Evolutionary conservation across 1,140 invertebrate species (phyloP).

Genomic region (Listronotus bonariensis): DNA sequence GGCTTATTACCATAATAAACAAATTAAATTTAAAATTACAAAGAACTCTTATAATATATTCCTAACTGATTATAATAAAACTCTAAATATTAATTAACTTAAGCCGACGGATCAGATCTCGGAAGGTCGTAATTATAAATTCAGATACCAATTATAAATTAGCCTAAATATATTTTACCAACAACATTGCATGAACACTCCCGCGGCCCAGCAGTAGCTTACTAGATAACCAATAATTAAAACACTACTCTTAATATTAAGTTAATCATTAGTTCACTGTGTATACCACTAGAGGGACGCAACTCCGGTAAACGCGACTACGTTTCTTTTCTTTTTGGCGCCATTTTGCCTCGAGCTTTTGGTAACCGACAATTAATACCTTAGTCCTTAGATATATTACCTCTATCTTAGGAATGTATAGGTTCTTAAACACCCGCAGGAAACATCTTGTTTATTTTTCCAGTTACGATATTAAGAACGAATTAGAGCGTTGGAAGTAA

Average conservation of each 20-base stretch:
- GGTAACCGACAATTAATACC: conserved; percentile 50
- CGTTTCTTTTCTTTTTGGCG: conserved; percentile 51
- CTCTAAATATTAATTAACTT: conserved; percentile 27
- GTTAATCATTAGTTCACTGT: conserved; percentile 49
- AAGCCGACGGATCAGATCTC: conserved; percentile 24
- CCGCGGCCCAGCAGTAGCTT: conserved; percentile 44
- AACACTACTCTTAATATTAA: conserved; percentile 49
- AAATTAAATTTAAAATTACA: conserved; percentile 12
- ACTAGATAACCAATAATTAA: conserved; percentile 47
- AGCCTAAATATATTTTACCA: conserved; percentile 46
- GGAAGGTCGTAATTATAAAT: conserved; percentile 34
- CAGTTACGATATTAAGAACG: not conserved
- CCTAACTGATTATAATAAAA: conserved; percentile 14
- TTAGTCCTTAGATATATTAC: conserved; percentile 50
- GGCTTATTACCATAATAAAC: conserved; percentile 20
- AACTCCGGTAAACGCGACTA: conserved; percentile 23
- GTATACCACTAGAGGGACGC: conserved; percentile 44
- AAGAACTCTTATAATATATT: conserved; percentile 11
- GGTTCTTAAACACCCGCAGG: not conserved
- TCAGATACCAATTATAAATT: conserved; percentile 47
- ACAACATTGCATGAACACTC: conserved; percentile 18
- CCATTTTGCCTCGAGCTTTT: conserved; percentile 48
- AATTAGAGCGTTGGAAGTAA: no score
- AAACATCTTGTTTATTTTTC: not conserved
- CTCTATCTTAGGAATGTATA: conserved; percentile 35